Evolutionary conservation across 2,797 vertebrate species (phyloP), one percentile per base, ranked within the genome.

Genomic region (Clamator glandarius): DNA sequence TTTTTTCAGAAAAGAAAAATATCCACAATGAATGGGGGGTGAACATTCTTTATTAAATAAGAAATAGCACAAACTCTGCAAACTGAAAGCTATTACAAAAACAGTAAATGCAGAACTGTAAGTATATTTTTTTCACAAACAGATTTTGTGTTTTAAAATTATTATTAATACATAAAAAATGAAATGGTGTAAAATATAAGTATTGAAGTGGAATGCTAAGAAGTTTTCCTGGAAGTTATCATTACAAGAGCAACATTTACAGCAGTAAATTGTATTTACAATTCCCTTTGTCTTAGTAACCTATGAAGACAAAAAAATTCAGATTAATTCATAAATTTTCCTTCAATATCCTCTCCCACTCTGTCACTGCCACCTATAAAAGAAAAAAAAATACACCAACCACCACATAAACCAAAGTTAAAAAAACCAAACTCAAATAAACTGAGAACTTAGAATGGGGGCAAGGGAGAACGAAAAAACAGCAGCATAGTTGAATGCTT

Each of bases 21-120:
- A 19, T 54, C 50, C 4, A 64, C 35, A 79, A 31, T 11, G 6
- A 35, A 35, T 5, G 8, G 0, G 0, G 0, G 1, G 23, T n/a
- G 2, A 50, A 33, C 46, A 41, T 18, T 14, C 1, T 41, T 86
- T 33, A 33, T 36, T 23, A 42, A 82, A 63, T n/a, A 23, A 55
- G 59, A 83, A 83, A 26, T 5, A 48, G 6, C 29, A 52, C 15
- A 14, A 8, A 2, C 9, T 66, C 13, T 42, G 8, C 31, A 79
- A 48, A 50, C 48, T 46, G 31, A 64, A 52, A 4, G 8, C 3
- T 69, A 8, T 17, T 55, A 51, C 44, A 36, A 62, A 81, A 81
- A 55, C 1, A 17, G 14, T 17, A 77, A 67, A 84, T 33, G 15
- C 17, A 68, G 57, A 90, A 75, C 10, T 42, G 13, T 6, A 80